Evolutionary conservation across 2,113 vertebrate genomes (phyloP).

Genomic region (Struthidea cinerea): DNA sequence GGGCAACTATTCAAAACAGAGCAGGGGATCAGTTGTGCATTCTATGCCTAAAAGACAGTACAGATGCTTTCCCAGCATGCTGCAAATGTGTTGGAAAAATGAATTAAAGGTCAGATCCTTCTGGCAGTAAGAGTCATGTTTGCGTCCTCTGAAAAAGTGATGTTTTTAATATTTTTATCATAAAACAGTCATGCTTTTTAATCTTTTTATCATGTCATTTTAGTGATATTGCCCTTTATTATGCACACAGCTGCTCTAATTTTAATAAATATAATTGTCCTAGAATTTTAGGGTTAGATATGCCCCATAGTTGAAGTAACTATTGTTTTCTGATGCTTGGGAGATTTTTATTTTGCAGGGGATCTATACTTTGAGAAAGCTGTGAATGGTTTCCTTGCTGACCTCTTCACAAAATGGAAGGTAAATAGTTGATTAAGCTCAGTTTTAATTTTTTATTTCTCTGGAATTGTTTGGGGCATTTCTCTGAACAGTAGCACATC

Average conservation of each 20-base stretch:
- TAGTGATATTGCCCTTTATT: not conserved
- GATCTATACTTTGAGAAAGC: conserved; percentile 98
- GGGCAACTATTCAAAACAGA: not conserved
- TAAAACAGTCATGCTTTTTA: not conserved
- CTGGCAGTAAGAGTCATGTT: not conserved
- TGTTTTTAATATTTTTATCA: not conserved
- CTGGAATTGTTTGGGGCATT: not conserved
- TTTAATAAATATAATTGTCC: not conserved
- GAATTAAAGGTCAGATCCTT: conserved; percentile 5
- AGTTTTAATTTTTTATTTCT: not conserved
- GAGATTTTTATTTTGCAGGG: conserved; percentile 72
- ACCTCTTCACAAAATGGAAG: conserved; percentile 98
- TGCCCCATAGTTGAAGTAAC: not conserved
- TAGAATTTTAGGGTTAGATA: not conserved
- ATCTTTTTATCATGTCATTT: not conserved
- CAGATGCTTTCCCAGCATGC: conserved; percentile 54
- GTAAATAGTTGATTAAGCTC: conserved; percentile 60
- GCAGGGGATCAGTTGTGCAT: not conserved
- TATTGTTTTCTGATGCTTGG: not conserved
- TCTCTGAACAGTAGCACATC: not conserved
- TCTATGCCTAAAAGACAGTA: not conserved
- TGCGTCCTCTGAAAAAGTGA: not conserved
- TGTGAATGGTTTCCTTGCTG: conserved; percentile 95
- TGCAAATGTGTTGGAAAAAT: not conserved
- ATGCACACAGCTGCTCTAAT: not conserved